phyloP scores from a whole-genome alignment of 2,797 vertebrate genomes.

The Saguinus oedipus region DNA sequence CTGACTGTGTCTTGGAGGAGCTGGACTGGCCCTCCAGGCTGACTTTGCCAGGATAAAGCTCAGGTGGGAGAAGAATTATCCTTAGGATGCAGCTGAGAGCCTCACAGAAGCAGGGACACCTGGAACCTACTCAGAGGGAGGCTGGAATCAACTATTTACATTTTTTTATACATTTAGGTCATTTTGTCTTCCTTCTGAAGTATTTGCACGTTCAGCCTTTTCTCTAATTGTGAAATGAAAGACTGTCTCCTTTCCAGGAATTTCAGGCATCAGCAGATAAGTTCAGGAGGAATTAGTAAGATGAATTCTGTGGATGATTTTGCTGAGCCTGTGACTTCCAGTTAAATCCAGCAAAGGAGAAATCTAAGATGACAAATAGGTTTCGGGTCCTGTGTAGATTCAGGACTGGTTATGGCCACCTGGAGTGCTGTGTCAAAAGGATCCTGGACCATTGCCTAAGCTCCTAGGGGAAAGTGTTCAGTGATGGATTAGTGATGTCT shows the following conservation, averaged over 20 bases:
- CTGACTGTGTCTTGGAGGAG: background rate
- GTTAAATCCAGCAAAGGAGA: slow-evolving; percentile 24
- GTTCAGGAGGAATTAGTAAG: slow-evolving; percentile 52
- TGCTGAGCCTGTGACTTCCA: slow-evolving; percentile 22
- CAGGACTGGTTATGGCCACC: background rate
- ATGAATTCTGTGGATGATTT: background rate
- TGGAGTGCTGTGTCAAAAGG: background rate
- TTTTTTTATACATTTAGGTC: slow-evolving; percentile 33
- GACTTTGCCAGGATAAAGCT: background rate
- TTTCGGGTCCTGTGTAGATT: background rate
- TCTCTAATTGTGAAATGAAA: slow-evolving; percentile 57
- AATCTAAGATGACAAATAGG: background rate
- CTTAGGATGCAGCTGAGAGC: background rate
- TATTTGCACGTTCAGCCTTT: slow-evolving; percentile 54
- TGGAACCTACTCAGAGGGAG: slow-evolving; percentile 25
- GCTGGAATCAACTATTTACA: background rate
- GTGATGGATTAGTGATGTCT: slow-evolving; percentile 34
- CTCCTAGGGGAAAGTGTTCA: background rate
- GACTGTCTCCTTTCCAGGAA: slow-evolving; percentile 34
- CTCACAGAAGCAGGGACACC: background rate
- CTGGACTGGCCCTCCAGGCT: background rate
- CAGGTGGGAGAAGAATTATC: background rate
- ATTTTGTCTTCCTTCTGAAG: slow-evolving; percentile 39
- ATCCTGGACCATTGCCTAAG: background rate
- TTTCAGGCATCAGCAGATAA: slow-evolving; percentile 50